Conservation (phyloP, 2,113 vertebrate genomes). For the Trichomycterus rosablanca region DNA sequence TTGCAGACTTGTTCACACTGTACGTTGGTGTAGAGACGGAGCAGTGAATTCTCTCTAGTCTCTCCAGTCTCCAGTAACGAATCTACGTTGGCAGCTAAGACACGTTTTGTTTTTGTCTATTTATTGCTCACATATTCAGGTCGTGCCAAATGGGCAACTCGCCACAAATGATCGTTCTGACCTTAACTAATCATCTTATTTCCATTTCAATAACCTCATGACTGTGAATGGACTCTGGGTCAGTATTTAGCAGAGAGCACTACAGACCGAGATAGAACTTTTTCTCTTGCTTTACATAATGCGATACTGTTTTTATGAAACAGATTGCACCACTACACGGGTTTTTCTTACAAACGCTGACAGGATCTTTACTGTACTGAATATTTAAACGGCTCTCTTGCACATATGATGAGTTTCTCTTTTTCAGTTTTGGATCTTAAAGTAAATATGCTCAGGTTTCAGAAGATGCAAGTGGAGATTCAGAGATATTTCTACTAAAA, state of each 20-base stretch:
- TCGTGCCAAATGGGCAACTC: slow-evolving; percentile 14
- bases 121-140: slow-evolving; percentile 39
- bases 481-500: too few relatives aligned
- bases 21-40: background rate
- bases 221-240: slow-evolving; percentile 1
- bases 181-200: slow-evolving; percentile 39
- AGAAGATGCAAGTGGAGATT: too few relatives aligned
- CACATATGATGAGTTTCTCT: too few relatives aligned
- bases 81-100: slow-evolving; percentile 25
- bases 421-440: too few relatives aligned
- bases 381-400: too few relatives aligned
- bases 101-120: slow-evolving; percentile 20
- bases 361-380: too few relatives aligned
- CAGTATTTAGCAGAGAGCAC: slow-evolving; percentile 11
- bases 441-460: too few relatives aligned
- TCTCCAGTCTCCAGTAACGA: slow-evolving; percentile 7
- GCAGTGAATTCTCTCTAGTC: background rate
- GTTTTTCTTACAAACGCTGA: too few relatives aligned
- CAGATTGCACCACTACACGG: too few relatives aligned
- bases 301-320: too few relatives aligned
- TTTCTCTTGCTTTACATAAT: background rate
- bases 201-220: slow-evolving; percentile 38
- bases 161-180: background rate
- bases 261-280: background rate
- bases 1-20: background rate